Evolutionary conservation across 2,113 vertebrate species (phyloP), one percentile per base, ranked within the genome.

Genomic region (Pseudopipra pipra): DNA sequence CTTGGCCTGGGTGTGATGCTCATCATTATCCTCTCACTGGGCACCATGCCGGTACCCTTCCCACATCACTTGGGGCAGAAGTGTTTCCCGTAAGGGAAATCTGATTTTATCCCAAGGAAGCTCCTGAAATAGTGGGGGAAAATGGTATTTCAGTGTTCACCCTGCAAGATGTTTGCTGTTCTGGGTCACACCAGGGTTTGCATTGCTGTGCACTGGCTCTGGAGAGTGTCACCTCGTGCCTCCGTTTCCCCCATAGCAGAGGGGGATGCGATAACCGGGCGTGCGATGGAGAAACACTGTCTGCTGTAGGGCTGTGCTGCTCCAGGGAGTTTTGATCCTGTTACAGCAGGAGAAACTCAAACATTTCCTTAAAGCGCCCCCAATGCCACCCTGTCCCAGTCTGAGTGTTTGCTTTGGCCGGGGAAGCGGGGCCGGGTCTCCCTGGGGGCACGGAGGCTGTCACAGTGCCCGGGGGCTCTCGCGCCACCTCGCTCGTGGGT

Each of bases 341-440:
- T 49, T 52, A 25, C 49, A 74, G 63, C 55, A 41, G 72, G 39
- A 91, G 55, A 46, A 81, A 20, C 59, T 61, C 41, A 5, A 31
- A n/a, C 8, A 0, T 78, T 76, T 61, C 89, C 76, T 49, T 31
- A 12, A 30, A 76, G 74, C 0, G 0, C 33, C 73, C 43, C 65
- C 61, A 43, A 0, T 0, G 3, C 56, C 73, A 5, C 33, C 39
- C 44, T 61, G 66, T 27, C 8, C 1, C 2, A 0, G 51, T 35
- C 2, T 14, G 30, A 65, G 46, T 72, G 62, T 95, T 92, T 92
- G 86, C 91, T 65, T 78, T 92, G 96, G 89, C 88, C 9, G 0
- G 0, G 62, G 1, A 3, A 22, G 67, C 7, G 0, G 52, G 51
- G 31, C 88, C 1, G 35, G 55, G 33, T 61, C 14, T 84, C 86